Conservation (phyloP, 2,888 invertebrate genomes). For the Drosophila basisetae region DNA sequence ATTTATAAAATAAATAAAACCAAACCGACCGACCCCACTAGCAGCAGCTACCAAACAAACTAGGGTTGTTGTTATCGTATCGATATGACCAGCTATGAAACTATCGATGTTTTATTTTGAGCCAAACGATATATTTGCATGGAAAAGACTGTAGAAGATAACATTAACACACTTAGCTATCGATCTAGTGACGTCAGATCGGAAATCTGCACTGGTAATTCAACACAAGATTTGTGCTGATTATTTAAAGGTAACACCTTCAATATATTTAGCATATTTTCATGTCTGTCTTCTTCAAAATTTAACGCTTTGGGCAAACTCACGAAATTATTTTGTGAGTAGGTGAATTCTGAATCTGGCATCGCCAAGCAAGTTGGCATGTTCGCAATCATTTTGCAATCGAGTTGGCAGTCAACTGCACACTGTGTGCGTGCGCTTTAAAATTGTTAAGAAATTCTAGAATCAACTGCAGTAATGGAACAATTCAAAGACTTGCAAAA, state of each 20-base stretch:
- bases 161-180: not conserved
- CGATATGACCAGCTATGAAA: slow-evolving; percentile 25
- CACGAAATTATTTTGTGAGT: not conserved
- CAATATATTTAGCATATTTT: not conserved
- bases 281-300: not conserved
- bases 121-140: slow-evolving; percentile 7
- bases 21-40: slow-evolving; percentile 61
- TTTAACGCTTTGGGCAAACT: not conserved
- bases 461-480: slow-evolving; percentile 75
- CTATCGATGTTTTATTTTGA: slow-evolving; percentile 18
- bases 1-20: slow-evolving; percentile 78
- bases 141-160: not conserved
- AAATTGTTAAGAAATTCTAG: slow-evolving; percentile 36
- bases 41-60: slow-evolving; percentile 64
- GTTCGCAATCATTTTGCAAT: not conserved
- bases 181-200: slow-evolving; percentile 1
- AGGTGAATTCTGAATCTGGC: not conserved
- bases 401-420: slow-evolving; percentile 29
- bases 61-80: slow-evolving; percentile 63
- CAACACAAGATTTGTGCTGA: not conserved
- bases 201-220: not conserved
- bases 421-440: slow-evolving; percentile 44
- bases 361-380: slow-evolving; percentile 16
- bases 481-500: slow-evolving; percentile 85
- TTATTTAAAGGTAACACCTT: not conserved